Evolutionary conservation across 2,888 invertebrate species (phyloP).

Genomic region (Tyria jacobaeae): DNA sequence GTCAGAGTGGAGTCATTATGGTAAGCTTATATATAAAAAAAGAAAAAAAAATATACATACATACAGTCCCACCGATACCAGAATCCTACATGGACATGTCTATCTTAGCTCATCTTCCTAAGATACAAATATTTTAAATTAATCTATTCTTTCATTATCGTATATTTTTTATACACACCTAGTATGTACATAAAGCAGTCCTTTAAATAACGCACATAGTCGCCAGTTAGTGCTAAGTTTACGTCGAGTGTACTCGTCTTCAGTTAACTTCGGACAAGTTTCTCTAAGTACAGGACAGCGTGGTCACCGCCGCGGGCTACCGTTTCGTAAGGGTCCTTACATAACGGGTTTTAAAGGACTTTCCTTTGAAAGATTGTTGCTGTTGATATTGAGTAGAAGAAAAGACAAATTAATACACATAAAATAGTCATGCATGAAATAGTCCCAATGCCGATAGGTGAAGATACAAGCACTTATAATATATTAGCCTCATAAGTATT

Average conservation of each 20-base stretch:
- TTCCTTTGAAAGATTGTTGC: background rate
- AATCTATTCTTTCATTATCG: background rate
- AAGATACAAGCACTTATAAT: too few species aligned
- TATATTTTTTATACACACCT: too few species aligned
- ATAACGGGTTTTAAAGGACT: constrained; percentile 35
- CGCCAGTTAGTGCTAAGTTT: constrained; percentile 63
- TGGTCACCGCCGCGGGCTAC: constrained; percentile 35
- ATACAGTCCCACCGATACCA: too few species aligned
- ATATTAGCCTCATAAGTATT: too few species aligned
- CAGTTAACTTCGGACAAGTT: constrained; percentile 54
- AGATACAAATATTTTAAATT: background rate
- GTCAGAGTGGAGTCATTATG: too few species aligned
- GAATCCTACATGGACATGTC: background rate
- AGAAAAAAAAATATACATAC: too few species aligned
- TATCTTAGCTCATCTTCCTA: fast-evolving
- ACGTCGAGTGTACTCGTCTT: constrained; percentile 54
- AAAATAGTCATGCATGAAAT: too few species aligned
- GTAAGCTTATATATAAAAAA: too few species aligned
- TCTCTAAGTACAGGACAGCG: constrained; percentile 40
- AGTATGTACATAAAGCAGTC: constrained; percentile 30
- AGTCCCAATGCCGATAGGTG: too few species aligned
- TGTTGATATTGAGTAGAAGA: background rate
- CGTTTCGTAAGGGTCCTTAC: constrained; percentile 22
- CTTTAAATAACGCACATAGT: constrained; percentile 63
- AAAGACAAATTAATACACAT: background rate